Percentiles rank a stretch among this genome's conserved stretches.
Conservation (phyloP, 2,797 vertebrate genomes). For the Leuciscus waleckii region DNA sequence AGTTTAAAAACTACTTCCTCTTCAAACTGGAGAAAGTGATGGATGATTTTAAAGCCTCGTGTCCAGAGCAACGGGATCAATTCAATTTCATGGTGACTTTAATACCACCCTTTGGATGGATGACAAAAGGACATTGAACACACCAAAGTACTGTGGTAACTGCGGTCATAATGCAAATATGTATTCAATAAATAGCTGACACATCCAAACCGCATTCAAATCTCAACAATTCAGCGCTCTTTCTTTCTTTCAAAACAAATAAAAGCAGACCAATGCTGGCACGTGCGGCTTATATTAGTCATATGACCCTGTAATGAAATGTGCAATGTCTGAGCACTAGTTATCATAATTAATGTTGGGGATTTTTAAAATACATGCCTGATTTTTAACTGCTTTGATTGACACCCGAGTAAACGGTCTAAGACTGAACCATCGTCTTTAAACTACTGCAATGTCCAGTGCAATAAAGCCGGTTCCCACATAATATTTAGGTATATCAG, state of each 20-base stretch:
- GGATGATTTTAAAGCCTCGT: conserved; percentile 92
- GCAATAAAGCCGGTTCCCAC: background rate
- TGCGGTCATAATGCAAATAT: background rate
- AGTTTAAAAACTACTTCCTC: conserved; percentile 97
- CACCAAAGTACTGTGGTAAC: background rate
- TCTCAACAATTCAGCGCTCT: background rate
- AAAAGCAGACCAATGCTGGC: background rate
- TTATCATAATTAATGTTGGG: background rate
- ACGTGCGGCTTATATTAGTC: background rate
- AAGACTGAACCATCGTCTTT: background rate
- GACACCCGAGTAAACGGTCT: background rate
- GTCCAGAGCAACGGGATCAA: conserved; percentile 86
- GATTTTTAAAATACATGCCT: background rate
- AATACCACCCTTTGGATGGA: background rate
- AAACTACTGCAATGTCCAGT: background rate
- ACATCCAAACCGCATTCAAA: conserved; percentile 1
- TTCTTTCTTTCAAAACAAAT: background rate
- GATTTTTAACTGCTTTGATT: background rate
- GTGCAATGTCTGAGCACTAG: background rate
- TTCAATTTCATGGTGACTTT: background rate
- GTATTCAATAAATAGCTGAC: background rate
- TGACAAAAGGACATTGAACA: background rate
- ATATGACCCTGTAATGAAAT: background rate
- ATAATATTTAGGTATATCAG: background rate
- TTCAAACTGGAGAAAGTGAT: conserved; percentile 98